phyloP scores from a whole-genome alignment of 2,113 vertebrate species.

The Machaerirhynchus nigripectus region DNA sequence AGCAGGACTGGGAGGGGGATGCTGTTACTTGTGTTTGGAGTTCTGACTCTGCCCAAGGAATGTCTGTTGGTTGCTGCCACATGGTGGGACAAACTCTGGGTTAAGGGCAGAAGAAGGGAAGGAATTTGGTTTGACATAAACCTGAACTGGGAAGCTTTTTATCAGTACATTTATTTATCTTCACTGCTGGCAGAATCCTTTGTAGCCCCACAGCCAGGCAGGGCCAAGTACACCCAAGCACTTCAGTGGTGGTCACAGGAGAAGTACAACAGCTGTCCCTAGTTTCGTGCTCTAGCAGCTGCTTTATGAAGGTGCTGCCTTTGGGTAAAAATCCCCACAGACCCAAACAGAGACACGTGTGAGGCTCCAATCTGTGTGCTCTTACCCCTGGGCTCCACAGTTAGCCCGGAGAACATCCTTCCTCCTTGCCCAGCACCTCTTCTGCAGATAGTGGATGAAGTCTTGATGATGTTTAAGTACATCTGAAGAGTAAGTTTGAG shows the following conservation, averaged over 20 bases:
- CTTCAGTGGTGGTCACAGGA: not conserved
- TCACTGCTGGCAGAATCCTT: not conserved
- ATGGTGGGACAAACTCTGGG: not conserved
- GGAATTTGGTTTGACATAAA: not conserved
- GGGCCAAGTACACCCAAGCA: not conserved
- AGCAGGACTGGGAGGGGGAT: not conserved
- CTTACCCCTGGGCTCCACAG: not conserved
- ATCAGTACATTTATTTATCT: not conserved
- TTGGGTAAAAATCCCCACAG: not conserved
- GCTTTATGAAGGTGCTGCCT: not conserved
- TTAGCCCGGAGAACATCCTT: not conserved
- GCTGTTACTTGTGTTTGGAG: not conserved
- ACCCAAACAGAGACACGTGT: rapidly evolving
- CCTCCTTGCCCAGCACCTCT: not conserved
- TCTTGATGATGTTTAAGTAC: not conserved
- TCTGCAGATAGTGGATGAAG: not conserved
- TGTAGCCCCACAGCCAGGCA: not conserved
- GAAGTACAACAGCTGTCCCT: not conserved
- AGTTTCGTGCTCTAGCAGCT: not conserved
- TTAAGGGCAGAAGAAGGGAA: not conserved
- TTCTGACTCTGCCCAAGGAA: not conserved
- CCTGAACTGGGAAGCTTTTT: not conserved
- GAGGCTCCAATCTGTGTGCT: not conserved
- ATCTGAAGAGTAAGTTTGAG: not conserved
- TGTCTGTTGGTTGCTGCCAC: not conserved